phyloP scores from a whole-genome alignment of 2,888 invertebrate genomes.

The Spatulosminthurus flaviceps region DNA sequence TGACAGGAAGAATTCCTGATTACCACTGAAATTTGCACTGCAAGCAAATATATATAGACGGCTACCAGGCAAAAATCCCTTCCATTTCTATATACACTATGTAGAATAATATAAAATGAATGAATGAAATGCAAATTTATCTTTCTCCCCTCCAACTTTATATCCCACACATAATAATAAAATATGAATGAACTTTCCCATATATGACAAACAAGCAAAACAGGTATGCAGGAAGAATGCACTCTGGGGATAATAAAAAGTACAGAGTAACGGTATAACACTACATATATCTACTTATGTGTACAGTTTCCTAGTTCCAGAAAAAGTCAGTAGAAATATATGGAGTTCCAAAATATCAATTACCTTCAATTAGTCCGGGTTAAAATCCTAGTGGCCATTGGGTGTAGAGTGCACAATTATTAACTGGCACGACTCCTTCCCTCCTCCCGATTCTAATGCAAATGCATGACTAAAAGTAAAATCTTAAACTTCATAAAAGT shows the following conservation, averaged over 20 bases:
- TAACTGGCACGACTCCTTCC: not conserved
- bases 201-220: too few species aligned
- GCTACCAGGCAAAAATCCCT: not conserved
- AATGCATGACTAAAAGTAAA: constrained; percentile 14
- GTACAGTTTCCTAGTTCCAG: too few species aligned
- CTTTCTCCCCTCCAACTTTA: too few species aligned
- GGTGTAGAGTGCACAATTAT: not conserved
- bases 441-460: not conserved
- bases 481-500: too few species aligned
- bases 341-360: not conserved
- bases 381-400: not conserved
- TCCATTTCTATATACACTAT: not conserved
- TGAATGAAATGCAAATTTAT: too few species aligned
- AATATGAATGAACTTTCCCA: too few species aligned
- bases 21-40: not conserved
- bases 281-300: too few species aligned
- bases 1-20: not conserved
- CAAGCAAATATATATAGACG: not conserved
- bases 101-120: too few species aligned
- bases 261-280: too few species aligned
- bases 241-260: too few species aligned
- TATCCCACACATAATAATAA: too few species aligned
- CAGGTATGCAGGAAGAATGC: too few species aligned
- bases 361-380: not conserved
- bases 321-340: not conserved